A percentile compares a stretch with the other conserved stretches of the same genome.
Conservation (phyloP, 2,797 vertebrate species). For the Paramormyrops hopkinsi region DNA sequence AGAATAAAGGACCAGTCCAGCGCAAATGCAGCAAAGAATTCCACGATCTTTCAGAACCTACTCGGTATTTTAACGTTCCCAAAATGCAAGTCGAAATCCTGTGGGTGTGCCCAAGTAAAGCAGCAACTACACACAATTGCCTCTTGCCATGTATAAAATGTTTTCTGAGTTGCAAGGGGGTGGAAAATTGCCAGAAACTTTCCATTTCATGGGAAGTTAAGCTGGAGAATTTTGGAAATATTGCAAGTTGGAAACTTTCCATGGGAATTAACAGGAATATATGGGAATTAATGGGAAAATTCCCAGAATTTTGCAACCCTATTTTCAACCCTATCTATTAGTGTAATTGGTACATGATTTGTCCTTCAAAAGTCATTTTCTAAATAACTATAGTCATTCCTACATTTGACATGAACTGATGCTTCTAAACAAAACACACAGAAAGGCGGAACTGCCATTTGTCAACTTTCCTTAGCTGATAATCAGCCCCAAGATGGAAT, state of each 20-base stretch:
- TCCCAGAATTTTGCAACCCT: not conserved
- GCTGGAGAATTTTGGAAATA: not conserved
- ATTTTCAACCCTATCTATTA: not conserved
- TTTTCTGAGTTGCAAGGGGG: not conserved
- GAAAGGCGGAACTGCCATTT: not conserved
- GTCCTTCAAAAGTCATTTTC: not conserved
- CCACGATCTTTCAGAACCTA: not conserved
- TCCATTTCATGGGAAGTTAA: not conserved
- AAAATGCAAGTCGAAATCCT: not conserved
- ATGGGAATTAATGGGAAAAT: not conserved
- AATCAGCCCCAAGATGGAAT: not conserved
- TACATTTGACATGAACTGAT: not conserved
- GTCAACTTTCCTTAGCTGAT: not conserved
- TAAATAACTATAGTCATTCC: not conserved
- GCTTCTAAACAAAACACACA: not conserved
- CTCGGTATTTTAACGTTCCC: not conserved
- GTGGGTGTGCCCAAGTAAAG: not conserved
- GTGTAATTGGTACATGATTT: not conserved
- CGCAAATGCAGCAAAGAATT: not conserved
- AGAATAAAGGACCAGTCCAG: not conserved
- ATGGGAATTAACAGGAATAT: not conserved
- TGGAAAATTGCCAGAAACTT: not conserved
- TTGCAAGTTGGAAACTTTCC: not conserved
- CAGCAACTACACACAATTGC: not conserved
- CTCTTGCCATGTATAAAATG: not conserved